phyloP scores from a whole-genome alignment of 2,888 invertebrate species.

The Acleris literana region DNA sequence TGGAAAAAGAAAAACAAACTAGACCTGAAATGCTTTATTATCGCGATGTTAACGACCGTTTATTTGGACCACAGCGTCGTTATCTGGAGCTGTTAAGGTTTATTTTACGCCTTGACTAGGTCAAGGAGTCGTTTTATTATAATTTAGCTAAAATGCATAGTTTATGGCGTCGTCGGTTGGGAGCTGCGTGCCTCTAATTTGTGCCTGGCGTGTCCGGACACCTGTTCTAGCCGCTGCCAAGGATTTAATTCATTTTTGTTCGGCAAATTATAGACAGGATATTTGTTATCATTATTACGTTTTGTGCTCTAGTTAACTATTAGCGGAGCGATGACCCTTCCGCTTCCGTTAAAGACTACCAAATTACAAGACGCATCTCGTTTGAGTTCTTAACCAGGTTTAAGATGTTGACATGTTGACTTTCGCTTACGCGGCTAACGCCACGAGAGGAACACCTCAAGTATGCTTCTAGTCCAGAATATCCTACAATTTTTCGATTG shows the following conservation, averaged over 20 bases:
- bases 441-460: neutral
- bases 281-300: conserved; percentile 3
- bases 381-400: neutral
- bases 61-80: conserved; percentile 7
- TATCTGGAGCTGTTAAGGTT: conserved; percentile 8
- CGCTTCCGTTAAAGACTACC: too few relatives aligned
- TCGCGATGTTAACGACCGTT: conserved; percentile 2
- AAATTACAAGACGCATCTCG: neutral
- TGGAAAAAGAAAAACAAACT: conserved; percentile 1
- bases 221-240: conserved; percentile 43
- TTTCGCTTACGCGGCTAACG: too few relatives aligned
- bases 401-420: neutral
- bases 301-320: conserved; percentile 1
- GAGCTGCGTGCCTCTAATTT: conserved; percentile 39
- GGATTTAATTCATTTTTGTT: conserved; percentile 36
- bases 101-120: conserved; percentile 12
- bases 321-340: neutral
- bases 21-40: conserved; percentile 10
- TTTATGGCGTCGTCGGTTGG: neutral
- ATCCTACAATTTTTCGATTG: neutral
- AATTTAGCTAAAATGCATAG: conserved; percentile 5
- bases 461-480: neutral
- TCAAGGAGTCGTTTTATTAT: conserved; percentile 18
- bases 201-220: conserved; percentile 46
- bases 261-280: conserved; percentile 1